Evolutionary conservation across 2,888 invertebrate genomes (phyloP), one percentile per base, ranked within the genome.

Genomic region (Tipula confusa): DNA sequence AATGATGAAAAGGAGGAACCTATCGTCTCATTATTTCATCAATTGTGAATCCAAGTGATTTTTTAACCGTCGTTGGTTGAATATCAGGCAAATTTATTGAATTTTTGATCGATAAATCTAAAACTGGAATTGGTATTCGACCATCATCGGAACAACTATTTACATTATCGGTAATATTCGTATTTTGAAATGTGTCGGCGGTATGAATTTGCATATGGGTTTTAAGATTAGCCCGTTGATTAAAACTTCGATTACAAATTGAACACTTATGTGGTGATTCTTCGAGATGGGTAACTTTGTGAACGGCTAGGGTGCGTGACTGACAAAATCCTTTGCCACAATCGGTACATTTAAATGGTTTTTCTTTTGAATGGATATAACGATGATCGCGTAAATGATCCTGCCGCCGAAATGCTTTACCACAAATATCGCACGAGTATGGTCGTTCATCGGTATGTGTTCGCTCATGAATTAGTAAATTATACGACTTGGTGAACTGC

Each of bases 241-340:
- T 97, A 91, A 98, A 98, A 87, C 95, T 94, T 85, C 96, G 93
- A 87, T 93, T 93, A 90, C 97, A 97, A 29, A 96, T 94, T 9
- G 96, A 95, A 87, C 97, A 97, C 88, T 97, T 97, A 89, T 97
- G 97, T 0, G 97, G 97, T 4, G 96, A 96, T 89, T 97, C 97
- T 89, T 97, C 97, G 93, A 96, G 92, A 88, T 98, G 98, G 31
- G 97, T 93, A 85, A 97, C 96, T 89, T 96, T 96, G 91, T 99
- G 99, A 1, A 98, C 98, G 0, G 98, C 97, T 86, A 99, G 91
- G 0, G 99, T 99, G 83, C 99, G 92, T 28, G 97, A 96, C 88
- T 99, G 99, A 89, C 99, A 99, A 90, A 99, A 99, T 4, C 99
- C 99, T 90, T 99, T 99, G 79, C 98, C 98, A 89, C 99, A 99